Evolutionary conservation across 2,888 invertebrate genomes (phyloP).

Genomic region (Chirona hameri): DNA sequence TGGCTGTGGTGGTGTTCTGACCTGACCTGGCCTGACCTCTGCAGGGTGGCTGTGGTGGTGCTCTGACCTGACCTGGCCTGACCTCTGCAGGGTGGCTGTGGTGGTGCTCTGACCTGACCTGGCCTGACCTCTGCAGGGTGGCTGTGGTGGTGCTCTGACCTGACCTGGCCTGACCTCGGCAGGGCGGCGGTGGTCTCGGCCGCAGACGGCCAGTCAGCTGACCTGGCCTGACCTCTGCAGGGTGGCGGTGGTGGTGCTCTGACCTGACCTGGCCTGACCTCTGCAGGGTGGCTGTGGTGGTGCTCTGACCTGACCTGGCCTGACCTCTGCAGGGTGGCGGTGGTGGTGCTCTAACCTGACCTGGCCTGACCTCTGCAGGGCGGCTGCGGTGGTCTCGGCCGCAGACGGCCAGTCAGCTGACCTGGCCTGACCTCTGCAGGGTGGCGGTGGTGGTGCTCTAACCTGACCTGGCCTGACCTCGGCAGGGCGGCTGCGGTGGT

Average conservation of each 20-base stretch:
- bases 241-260: too few relatives aligned
- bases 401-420: neutral
- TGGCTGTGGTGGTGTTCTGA: neutral
- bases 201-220: too few relatives aligned
- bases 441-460: neutral
- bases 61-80: neutral
- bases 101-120: neutral
- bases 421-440: neutral
- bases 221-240: too few relatives aligned
- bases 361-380: neutral
- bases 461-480: neutral
- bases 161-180: neutral
- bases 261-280: neutral
- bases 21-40: neutral
- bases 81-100: conserved; percentile 6
- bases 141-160: neutral
- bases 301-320: too few relatives aligned
- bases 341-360: too few relatives aligned
- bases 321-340: too few relatives aligned
- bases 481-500: neutral
- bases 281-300: neutral
- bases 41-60: neutral
- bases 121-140: neutral
- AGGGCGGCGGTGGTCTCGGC: too few relatives aligned
- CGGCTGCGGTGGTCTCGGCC: too few relatives aligned